These are phyloP conservation scores for Tenrec ecaudatus DNA, from an alignment of 2,113 vertebrate species.

Conservation along the genomic window DNA sequence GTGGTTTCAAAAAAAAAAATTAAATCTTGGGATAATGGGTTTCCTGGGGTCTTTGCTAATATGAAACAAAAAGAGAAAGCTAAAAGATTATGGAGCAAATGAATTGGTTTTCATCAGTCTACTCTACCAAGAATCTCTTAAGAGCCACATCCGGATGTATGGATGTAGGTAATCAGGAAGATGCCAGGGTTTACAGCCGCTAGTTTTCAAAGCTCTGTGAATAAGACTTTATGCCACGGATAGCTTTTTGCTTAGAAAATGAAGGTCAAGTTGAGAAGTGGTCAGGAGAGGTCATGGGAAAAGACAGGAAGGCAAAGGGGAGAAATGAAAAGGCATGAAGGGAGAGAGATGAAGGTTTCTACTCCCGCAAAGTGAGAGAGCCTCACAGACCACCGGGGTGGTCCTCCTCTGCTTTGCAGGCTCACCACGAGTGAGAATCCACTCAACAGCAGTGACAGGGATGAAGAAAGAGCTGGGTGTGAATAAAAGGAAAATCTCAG, in stretches of 20 bases:
- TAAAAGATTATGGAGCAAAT: neutral
- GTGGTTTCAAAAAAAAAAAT: neutral
- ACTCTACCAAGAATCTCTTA: neutral
- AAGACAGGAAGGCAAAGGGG: neutral
- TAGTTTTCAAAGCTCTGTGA: neutral
- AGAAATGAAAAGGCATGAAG: neutral
- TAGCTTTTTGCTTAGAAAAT: neutral
- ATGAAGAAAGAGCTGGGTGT: neutral
- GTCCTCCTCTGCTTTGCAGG: too few species aligned
- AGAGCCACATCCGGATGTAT: too few species aligned
- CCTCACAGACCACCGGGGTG: too few species aligned
- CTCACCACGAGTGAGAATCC: too few species aligned
- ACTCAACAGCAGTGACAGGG: neutral
- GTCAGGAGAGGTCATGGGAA: neutral
- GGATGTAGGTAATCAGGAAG: neutral
- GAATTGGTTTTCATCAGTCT: neutral
- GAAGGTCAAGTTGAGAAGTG: conserved; percentile 5
- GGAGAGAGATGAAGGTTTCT: too few species aligned
- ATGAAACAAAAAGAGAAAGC: neutral
- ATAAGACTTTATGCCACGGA: neutral
- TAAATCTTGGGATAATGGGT: neutral
- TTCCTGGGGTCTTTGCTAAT: neutral
- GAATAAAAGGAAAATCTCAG: neutral
- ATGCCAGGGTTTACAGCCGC: neutral
- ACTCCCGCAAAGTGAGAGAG: too few species aligned